phyloP scores from a whole-genome alignment of 1,140 invertebrate species.

The Planococcus citri region DNA sequence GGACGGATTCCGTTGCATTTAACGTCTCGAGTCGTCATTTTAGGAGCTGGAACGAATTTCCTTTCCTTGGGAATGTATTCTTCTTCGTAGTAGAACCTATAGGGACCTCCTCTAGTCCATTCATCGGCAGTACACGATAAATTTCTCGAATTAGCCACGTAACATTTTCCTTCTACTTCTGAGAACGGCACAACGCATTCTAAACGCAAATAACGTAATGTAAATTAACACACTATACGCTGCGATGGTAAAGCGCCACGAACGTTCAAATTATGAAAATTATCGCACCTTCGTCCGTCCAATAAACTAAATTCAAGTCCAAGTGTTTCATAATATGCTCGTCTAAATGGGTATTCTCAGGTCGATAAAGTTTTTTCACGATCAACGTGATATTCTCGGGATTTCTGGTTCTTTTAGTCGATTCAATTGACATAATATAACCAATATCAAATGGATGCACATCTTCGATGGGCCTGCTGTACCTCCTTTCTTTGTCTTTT shows the following conservation, averaged over 20 bases:
- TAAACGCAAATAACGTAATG: background rate
- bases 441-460: background rate
- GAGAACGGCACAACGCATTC: background rate
- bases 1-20: background rate
- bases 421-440: background rate
- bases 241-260: background rate
- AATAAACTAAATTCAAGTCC: constrained; percentile 59
- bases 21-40: background rate
- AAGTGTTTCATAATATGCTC: constrained; percentile 40
- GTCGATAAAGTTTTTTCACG: constrained; percentile 60
- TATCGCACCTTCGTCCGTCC: constrained; percentile 43
- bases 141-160: constrained; percentile 44
- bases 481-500: background rate
- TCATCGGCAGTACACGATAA: constrained; percentile 39
- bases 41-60: constrained; percentile 44
- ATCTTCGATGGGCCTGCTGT: background rate
- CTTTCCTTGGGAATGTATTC: constrained; percentile 60
- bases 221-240: background rate
- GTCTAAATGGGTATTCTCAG: constrained; percentile 55
- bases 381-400: constrained; percentile 47
- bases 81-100: constrained; percentile 64
- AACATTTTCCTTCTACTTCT: constrained; percentile 42
- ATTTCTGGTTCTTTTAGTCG: no score
- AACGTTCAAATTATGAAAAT: background rate
- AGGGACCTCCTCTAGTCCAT: constrained; percentile 49